Base-by-base conservation (phyloP, 2,113 vertebrate species). In the Periophthalmus modestus region DNA sequence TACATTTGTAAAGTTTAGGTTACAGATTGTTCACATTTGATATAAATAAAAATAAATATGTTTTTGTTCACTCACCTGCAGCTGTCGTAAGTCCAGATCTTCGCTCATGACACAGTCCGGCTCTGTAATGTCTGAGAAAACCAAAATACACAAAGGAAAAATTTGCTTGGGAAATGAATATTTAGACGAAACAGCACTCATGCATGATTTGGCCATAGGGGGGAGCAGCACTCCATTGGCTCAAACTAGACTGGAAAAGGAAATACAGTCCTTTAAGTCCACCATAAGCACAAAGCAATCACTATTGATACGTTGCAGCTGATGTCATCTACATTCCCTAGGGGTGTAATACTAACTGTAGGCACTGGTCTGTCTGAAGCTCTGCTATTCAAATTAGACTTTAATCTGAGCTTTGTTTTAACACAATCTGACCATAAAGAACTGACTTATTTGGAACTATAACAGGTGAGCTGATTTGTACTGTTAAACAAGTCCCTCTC, bases 71-170 rank as follows among this genome's bases (percentile, higher is more conserved):
- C n/a, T 23, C 55, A 74, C 82, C 92, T 97, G 95, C 90, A 23
- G 85, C 77, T 92, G 92, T 15, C 90, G 69, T 61, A 85, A 80
- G 28, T 88, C 67, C 36, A 82, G 71, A 73, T 94, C 89, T 80
- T 93, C 85, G 18, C 89, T 19, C 63, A 72, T 82, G 69, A 78
- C 21, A 89, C 81, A 73, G 83, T 81, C 86, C 73, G 15, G 34
- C 43, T 33, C 74, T 5, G 7, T 24, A 13, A 79, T 19, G 52
- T 74, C 76, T 74, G 28, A n/a, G 9, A 55, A 14, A 7, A 39
- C 48, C 5, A 61, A 7, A 74, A 10, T 23, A 4, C 57, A 59
- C 21, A 28, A 59, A 28, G 15, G 21, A n/a, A 1, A 55, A 55
- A 19, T 52, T 3, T 5, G 50, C 18, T 52, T 21, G 54, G 5